Evolutionary conservation across 1,140 invertebrate species (phyloP).

Genomic region (Bombus turneri): DNA sequence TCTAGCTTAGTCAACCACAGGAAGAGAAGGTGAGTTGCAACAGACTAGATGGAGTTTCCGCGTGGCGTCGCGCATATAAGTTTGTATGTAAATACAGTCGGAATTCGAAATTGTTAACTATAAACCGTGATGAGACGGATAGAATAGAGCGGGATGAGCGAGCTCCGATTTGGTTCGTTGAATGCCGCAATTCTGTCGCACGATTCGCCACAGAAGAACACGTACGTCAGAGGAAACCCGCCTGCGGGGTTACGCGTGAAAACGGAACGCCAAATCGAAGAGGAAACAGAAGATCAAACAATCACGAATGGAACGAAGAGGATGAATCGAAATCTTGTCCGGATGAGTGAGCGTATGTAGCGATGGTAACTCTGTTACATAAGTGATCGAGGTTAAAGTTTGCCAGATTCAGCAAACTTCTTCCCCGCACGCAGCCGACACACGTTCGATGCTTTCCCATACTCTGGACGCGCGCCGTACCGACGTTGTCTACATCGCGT

Average conservation of each 20-base stretch:
- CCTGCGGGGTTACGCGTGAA: background rate
- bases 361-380: slow-evolving; percentile 53
- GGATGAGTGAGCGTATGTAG: slow-evolving; percentile 11
- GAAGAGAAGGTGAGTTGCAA: background rate
- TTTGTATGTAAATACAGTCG: slow-evolving; percentile 15
- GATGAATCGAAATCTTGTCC: slow-evolving; percentile 19
- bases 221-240: background rate
- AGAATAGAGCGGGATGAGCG: background rate
- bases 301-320: too few species aligned
- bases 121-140: slow-evolving; percentile 25
- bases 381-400: slow-evolving; percentile 63
- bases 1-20: background rate
- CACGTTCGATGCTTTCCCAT: slow-evolving; percentile 36
- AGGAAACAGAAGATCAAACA: background rate
- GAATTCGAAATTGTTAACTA: slow-evolving; percentile 17
- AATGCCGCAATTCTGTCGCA: background rate
- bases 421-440: slow-evolving; percentile 50
- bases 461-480: background rate
- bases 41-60: slow-evolving; percentile 17
- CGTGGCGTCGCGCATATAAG: background rate
- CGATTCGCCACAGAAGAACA: background rate
- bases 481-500: slow-evolving; percentile 33
- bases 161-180: background rate
- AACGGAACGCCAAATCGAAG: background rate
- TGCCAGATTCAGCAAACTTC: slow-evolving; percentile 58